Evolutionary conservation across 1,140 invertebrate genomes (phyloP).

Genomic region (Diorhabda elongata): DNA sequence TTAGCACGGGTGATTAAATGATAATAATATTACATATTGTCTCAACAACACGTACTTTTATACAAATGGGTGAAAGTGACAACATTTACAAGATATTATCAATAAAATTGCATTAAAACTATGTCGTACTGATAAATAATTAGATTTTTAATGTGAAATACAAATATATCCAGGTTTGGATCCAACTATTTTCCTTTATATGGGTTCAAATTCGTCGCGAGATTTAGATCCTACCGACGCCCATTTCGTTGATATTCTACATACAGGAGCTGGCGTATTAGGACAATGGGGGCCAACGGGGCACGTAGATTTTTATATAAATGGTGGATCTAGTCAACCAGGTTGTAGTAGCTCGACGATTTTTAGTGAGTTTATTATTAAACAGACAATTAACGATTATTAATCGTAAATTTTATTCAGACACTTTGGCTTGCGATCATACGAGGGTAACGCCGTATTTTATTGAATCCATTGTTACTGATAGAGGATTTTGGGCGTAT

Average conservation of each 20-base stretch:
- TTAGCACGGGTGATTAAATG: too few species aligned
- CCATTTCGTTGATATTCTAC: slow-evolving; percentile 82
- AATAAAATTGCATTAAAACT: too few species aligned
- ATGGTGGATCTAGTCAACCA: slow-evolving; percentile 82
- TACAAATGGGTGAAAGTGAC: too few species aligned
- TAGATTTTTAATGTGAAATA: too few species aligned
- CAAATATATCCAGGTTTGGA: slow-evolving; percentile 60
- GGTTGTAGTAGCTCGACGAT: slow-evolving; percentile 75
- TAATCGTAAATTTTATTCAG: slow-evolving; percentile 49
- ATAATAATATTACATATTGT: too few species aligned
- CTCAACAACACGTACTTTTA: too few species aligned
- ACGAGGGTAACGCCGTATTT: slow-evolving; percentile 85
- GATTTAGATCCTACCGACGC: slow-evolving; percentile 82
- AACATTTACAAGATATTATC: too few species aligned
- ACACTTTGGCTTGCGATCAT: slow-evolving; percentile 80
- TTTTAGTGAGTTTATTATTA: slow-evolving; percentile 61
- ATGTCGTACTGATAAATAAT: too few species aligned
- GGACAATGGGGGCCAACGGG: slow-evolving; percentile 82
- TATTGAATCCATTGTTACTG: slow-evolving; percentile 77
- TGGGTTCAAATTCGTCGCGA: slow-evolving; percentile 70
- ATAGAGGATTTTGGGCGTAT: slow-evolving; percentile 74
- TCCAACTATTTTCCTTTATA: slow-evolving; percentile 78
- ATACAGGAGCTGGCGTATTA: slow-evolving; percentile 81
- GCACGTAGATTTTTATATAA: slow-evolving; percentile 87
- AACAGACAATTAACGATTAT: too few species aligned